Conservation (phyloP, 2,888 invertebrate genomes). For the Phymatocera aterrima region DNA sequence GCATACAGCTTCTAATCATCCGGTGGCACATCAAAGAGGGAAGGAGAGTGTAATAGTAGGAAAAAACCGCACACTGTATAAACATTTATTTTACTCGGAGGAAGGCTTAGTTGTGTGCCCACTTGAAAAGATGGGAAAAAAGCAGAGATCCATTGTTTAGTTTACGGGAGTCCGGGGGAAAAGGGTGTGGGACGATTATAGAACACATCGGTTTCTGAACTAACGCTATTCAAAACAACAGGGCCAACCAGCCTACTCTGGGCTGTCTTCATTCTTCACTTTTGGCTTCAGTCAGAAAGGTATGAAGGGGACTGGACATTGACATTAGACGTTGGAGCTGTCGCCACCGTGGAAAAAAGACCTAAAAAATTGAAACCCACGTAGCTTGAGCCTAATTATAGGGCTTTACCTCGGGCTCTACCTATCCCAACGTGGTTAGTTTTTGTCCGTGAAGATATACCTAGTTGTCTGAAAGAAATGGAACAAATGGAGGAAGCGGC, state of each 20-base stretch:
- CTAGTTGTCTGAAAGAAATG: neutral
- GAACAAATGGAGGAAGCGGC: constrained; percentile 30
- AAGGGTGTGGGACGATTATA: neutral
- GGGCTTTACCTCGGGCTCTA: constrained; percentile 6
- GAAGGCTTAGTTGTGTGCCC: neutral
- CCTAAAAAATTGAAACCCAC: constrained; percentile 29
- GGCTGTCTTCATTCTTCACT: neutral
- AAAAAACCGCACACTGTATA: neutral
- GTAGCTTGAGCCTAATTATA: constrained; percentile 37
- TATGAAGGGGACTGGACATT: constrained; percentile 37
- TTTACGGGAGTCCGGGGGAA: neutral
- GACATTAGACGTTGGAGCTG: constrained; percentile 31
- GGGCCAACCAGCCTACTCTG: constrained; percentile 15
- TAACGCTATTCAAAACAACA: neutral
- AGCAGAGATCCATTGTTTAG: neutral
- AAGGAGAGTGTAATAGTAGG: neutral
- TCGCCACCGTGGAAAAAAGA: neutral
- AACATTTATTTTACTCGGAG: constrained; percentile 1
- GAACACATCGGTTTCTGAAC: neutral
- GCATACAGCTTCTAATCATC: neutral
- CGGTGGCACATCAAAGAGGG: neutral
- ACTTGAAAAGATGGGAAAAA: neutral
- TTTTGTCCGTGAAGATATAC: constrained; percentile 21
- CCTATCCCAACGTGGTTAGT: constrained; percentile 32
- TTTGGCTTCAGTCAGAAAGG: neutral